phyloP scores from a whole-genome alignment of 2,888 invertebrate genomes.

The Coleophora deauratella region DNA sequence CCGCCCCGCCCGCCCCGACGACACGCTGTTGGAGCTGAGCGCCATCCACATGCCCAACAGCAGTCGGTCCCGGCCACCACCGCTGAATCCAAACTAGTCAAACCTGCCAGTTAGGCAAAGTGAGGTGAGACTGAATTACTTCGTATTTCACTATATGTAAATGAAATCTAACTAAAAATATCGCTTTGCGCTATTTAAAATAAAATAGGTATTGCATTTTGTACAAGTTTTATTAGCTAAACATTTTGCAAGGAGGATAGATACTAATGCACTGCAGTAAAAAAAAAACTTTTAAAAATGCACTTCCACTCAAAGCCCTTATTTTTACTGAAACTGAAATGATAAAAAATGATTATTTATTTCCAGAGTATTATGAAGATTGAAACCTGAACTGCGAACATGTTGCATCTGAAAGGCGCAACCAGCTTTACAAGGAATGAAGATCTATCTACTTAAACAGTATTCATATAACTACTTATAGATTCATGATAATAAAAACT shows the following conservation, averaged over 20 bases:
- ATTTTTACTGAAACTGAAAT: too few species aligned
- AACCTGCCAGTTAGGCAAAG: slow-evolving; percentile 55
- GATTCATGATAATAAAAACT: slow-evolving; percentile 20
- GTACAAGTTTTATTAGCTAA: too few species aligned
- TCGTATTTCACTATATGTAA: too few species aligned
- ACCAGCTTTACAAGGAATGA: slow-evolving; percentile 54
- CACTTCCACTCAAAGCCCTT: too few species aligned
- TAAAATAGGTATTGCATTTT: too few species aligned
- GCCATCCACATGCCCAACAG: slow-evolving; percentile 44
- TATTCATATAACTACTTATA: slow-evolving; percentile 65
- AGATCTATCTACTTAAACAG: slow-evolving; percentile 70
- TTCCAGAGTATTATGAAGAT: slow-evolving; percentile 55
- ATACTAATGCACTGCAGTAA: too few species aligned
- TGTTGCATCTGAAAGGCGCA: slow-evolving; percentile 44
- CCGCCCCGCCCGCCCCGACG: slow-evolving; percentile 21
- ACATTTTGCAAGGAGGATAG: too few species aligned
- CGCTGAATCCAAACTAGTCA: slow-evolving; percentile 69
- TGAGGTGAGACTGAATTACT: slow-evolving; percentile 36
- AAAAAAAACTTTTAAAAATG: too few species aligned
- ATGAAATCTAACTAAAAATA: too few species aligned
- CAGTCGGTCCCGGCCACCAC: slow-evolving; percentile 56
- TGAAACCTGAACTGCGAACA: slow-evolving; percentile 31
- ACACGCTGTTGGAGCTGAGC: slow-evolving; percentile 36
- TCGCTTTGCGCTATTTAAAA: too few species aligned
- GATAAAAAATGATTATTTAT: slow-evolving; percentile 3